phyloP scores from a whole-genome alignment of 2,888 invertebrate genomes.

The Lasioglossum villosulum region DNA sequence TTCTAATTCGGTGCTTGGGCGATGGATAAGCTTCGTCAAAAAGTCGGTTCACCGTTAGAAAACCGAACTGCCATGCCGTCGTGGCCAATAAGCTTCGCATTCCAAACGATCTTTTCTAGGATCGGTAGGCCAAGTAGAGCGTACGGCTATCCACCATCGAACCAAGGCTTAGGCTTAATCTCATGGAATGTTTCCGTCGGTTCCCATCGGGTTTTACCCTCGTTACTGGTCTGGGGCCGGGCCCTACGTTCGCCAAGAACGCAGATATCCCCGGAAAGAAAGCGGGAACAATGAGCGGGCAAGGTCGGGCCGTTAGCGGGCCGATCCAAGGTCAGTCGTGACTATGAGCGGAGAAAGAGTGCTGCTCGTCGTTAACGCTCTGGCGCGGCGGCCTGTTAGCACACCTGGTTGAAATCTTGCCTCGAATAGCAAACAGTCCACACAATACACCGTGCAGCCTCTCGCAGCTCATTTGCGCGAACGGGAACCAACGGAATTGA shows the following conservation, averaged over 20 bases:
- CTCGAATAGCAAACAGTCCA: neutral
- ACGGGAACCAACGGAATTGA: neutral
- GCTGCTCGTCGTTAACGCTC: slow-evolving; percentile 39
- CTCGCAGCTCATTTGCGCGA: neutral
- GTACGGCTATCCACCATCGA: slow-evolving; percentile 2
- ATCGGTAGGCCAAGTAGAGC: neutral
- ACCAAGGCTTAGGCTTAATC: neutral
- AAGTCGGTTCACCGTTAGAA: slow-evolving; percentile 9
- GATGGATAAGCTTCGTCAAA: neutral
- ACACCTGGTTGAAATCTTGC: neutral
- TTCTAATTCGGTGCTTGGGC: neutral
- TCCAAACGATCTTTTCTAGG: neutral
- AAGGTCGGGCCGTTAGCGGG: slow-evolving; percentile 52
- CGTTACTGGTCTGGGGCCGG: neutral
- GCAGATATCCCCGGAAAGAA: slow-evolving; percentile 20
- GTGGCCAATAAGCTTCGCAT: slow-evolving; percentile 10
- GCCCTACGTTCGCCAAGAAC: slow-evolving; percentile 9
- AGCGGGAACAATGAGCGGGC: slow-evolving; percentile 43
- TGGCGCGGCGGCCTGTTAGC: slow-evolving; percentile 28
- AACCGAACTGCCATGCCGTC: neutral
- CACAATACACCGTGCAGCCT: neutral
- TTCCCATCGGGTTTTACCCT: slow-evolving; percentile 8
- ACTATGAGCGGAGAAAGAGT: slow-evolving; percentile 23
- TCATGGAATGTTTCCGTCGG: neutral
- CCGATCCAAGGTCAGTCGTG: slow-evolving; percentile 58